These are phyloP conservation scores for Furnarius figulus DNA, from an alignment of 2,113 vertebrate species.

Conservation along the genomic window DNA sequence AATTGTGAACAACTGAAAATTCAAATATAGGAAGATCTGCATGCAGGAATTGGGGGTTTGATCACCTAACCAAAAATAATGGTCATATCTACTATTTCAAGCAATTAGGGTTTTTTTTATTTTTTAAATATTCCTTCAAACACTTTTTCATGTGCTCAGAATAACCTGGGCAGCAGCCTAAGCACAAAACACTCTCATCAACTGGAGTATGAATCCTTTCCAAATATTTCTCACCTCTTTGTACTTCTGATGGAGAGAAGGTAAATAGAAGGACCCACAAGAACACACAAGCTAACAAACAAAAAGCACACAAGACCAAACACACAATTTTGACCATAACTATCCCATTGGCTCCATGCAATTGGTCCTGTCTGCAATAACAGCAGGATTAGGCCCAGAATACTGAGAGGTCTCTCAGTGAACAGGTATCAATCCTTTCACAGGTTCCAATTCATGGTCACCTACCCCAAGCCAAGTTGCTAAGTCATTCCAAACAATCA, in stretches of 20 bases:
- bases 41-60: not conserved
- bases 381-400: not conserved
- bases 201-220: not conserved
- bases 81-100: not conserved
- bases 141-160: not conserved
- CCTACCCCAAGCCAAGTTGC: constrained; percentile 43
- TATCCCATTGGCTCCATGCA: not conserved
- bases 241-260: not conserved
- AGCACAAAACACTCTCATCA: not conserved
- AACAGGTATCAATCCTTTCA: not conserved
- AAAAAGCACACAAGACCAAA: not conserved
- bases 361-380: not conserved
- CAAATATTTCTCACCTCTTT: not conserved
- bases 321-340: not conserved
- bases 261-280: not conserved
- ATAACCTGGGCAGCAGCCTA: not conserved
- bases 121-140: not conserved
- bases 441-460: not conserved
- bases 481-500: constrained; percentile 48
- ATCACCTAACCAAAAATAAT: not conserved
- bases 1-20: not conserved
- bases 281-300: not conserved
- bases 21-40: not conserved
- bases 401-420: not conserved
- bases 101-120: not conserved